Percentiles rank a stretch among this genome's conserved stretches.
These are phyloP conservation scores for Lasioglossum figueresi DNA, from an alignment of 2,888 invertebrate species.

Conservation along the genomic window DNA sequence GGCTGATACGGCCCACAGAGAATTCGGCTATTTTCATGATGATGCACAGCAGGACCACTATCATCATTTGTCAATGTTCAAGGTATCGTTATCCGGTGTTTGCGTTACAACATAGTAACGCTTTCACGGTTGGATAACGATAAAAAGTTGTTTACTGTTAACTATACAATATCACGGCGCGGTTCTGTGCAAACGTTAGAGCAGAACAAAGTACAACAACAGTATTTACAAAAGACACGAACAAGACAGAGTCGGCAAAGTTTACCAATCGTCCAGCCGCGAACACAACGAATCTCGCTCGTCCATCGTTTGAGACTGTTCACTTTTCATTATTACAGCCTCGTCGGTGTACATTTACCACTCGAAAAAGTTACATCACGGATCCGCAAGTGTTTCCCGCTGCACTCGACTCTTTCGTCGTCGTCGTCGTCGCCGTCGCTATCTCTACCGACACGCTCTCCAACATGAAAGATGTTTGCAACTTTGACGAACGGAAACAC, in stretches of 20 bases:
- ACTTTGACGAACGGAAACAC: slow-evolving; percentile 44
- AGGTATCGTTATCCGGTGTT: slow-evolving; percentile 45
- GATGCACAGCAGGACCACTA: slow-evolving; percentile 86
- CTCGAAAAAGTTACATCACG: slow-evolving; percentile 49
- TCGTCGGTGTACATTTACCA: slow-evolving; percentile 35
- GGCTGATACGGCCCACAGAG: slow-evolving; percentile 80
- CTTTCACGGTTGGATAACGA: slow-evolving; percentile 28
- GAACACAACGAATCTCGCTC: slow-evolving; percentile 9
- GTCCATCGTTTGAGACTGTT: slow-evolving; percentile 35
- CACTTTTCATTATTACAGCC: slow-evolving; percentile 35
- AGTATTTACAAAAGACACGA: neutral
- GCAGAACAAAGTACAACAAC: neutral
- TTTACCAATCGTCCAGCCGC: slow-evolving; percentile 24
- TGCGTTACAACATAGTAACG: slow-evolving; percentile 75
- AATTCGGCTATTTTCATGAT: slow-evolving; percentile 87
- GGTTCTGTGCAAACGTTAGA: neutral
- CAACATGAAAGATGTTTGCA: slow-evolving; percentile 44
- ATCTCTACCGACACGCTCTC: slow-evolving; percentile 4
- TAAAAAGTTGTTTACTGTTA: neutral
- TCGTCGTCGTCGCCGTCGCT: neutral
- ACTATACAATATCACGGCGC: neutral
- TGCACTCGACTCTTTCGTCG: neutral
- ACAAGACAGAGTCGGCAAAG: neutral
- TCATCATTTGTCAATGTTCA: slow-evolving; percentile 84
- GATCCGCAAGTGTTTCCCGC: neutral